Percentiles rank a stretch among this genome's conserved stretches.
Evolutionary conservation across 2,888 invertebrate species (phyloP).

Genomic region (Drosophila yooni): DNA sequence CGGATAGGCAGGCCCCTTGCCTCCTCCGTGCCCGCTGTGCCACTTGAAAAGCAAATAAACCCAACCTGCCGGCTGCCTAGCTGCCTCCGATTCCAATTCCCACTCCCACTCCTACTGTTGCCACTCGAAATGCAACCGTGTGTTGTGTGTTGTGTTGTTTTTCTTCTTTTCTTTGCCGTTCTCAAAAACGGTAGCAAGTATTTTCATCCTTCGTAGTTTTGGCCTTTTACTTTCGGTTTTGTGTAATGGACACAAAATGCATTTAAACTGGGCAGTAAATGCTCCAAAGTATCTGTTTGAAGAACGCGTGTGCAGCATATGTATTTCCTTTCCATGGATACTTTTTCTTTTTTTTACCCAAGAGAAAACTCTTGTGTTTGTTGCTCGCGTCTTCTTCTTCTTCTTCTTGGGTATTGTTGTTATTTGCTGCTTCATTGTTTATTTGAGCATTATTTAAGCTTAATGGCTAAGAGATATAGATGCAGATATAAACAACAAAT

Average conservation of each 20-base stretch:
- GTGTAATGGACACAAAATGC: constrained; percentile 68
- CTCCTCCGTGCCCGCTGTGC: constrained; percentile 16
- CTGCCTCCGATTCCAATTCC: constrained; percentile 14
- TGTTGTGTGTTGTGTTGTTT: constrained; percentile 8
- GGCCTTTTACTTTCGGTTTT: constrained; percentile 61
- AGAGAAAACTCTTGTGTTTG: background rate
- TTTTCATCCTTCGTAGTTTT: constrained; percentile 15
- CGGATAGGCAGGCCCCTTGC: background rate
- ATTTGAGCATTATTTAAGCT: constrained; percentile 59
- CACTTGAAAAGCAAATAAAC: constrained; percentile 56
- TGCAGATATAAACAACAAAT: constrained; percentile 20
- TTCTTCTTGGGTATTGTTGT: constrained; percentile 28
- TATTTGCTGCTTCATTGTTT: constrained; percentile 55
- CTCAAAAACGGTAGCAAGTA: constrained; percentile 40
- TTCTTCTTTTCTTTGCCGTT: constrained; percentile 2
- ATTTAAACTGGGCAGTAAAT: constrained; percentile 57
- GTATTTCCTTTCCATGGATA: constrained; percentile 35
- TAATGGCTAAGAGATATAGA: constrained; percentile 45
- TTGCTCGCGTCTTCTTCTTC: constrained; percentile 4
- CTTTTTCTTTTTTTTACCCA: constrained; percentile 23
- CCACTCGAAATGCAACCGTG: constrained; percentile 31
- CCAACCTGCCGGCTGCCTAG: constrained; percentile 44
- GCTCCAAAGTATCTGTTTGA: constrained; percentile 28
- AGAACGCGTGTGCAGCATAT: constrained; percentile 55
- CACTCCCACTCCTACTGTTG: constrained; percentile 2